Conservation (phyloP, 1,140 invertebrate genomes). For the Euglossa dilemma region DNA sequence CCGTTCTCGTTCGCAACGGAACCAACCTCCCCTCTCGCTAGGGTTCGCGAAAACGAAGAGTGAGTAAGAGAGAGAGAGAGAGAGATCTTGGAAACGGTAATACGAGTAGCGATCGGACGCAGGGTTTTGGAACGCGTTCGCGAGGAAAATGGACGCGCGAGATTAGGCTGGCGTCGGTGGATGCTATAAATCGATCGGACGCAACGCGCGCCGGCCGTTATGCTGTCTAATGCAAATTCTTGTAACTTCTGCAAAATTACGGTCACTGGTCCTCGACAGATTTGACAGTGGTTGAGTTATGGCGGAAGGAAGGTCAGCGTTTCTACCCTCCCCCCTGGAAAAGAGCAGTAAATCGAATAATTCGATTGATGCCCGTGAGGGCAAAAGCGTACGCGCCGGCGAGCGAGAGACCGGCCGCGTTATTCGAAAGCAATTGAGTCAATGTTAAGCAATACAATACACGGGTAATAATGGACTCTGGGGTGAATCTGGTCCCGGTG, state of each 20-base stretch:
- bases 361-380: constrained; percentile 76
- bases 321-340: constrained; percentile 53
- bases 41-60: background rate
- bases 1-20: background rate
- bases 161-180: no score
- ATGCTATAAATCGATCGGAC: constrained; percentile 1
- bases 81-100: background rate
- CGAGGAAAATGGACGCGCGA: background rate
- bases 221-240: constrained; percentile 52
- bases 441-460: constrained; percentile 83
- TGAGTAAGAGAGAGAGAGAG: no score
- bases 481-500: constrained; percentile 79
- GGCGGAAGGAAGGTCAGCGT: constrained; percentile 67
- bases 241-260: constrained; percentile 48
- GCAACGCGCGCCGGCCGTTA: background rate
- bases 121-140: no score
- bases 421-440: constrained; percentile 83
- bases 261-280: constrained; percentile 49
- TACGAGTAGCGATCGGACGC: no score
- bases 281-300: constrained; percentile 68
- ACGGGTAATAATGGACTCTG: constrained; percentile 82
- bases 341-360: constrained; percentile 82
- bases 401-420: constrained; percentile 58
- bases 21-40: no score
- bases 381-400: constrained; percentile 65